Base-by-base conservation (phyloP, 1,140 invertebrate species). In the Megalonaias nervosa region DNA sequence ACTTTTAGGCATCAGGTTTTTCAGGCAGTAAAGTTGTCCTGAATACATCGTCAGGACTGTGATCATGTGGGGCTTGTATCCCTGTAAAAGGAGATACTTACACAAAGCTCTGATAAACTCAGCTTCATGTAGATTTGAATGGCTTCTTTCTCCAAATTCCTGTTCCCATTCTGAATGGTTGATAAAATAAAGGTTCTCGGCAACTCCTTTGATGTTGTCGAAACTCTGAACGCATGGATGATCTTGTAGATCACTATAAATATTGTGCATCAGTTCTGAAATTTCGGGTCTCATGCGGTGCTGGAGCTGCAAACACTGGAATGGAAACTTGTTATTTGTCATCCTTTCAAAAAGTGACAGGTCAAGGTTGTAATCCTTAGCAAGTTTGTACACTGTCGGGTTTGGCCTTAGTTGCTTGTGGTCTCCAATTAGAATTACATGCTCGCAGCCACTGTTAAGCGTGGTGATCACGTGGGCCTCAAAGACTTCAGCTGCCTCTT, bases 401-500 rank as follows among this genome's bases (percentile, higher is more conserved):
- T 86, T 90, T 23, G 92, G 92, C 64, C 90, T 85, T 12, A 92
- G 84, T 81, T 92, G 92, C 75, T 92, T 85, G 77, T 92, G 92
- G 68, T 82, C 85, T 21, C 74, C 82, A 67, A 79, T 84, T 17
- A 75, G 79, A 60, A 97, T 96, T 0, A 96, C 91, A 87, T 97
- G 96, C 89, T 97, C 82, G 79, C 95, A 95, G 57, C 92, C 81
- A 38, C 92, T 88, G 16, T 94, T 94, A 13, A 97, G 78, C 19
- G 85, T 85, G 23, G 85, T 85, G 1, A 89, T 77, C 15, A 90
- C 83, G 61, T 89, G 88, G 1, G 86, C 82, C 68, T 90, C 89
- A 23, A 90, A 81, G 0, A 90, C 87, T 78, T 89, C 89, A 3
- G 89, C 89, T 12, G 89, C 89, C 71, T 90, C 89, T 72, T 90